Evolutionary conservation across 2,797 vertebrate genomes (phyloP).

Genomic region (Hippoglossus hippoglossus): DNA sequence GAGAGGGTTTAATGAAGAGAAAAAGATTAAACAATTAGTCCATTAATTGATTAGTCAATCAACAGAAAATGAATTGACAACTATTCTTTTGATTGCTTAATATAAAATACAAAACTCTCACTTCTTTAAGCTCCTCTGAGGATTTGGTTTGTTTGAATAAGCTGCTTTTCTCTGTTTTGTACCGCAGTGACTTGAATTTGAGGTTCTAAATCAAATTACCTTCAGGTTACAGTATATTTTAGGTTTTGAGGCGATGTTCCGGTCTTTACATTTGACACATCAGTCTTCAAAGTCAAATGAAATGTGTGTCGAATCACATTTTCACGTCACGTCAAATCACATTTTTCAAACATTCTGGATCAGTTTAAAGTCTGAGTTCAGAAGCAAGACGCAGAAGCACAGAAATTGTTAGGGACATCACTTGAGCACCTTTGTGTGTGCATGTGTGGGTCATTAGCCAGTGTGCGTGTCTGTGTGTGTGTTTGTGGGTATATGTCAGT

Average conservation of each 20-base stretch:
- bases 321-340: background rate
- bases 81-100: background rate
- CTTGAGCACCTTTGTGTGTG: constrained; percentile 17
- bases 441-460: constrained; percentile 32
- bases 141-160: background rate
- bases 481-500: constrained; percentile 45
- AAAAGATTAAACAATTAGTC: background rate
- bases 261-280: background rate
- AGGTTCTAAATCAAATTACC: background rate
- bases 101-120: background rate
- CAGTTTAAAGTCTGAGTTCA: background rate
- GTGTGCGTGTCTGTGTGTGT: constrained; percentile 7
- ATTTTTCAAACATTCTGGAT: background rate
- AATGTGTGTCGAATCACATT: background rate
- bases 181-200: too few relatives aligned
- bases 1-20: background rate
- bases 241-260: background rate
- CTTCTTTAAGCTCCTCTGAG: background rate
- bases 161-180: background rate
- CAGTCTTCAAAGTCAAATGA: background rate
- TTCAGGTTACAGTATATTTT: constrained; percentile 1
- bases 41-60: background rate
- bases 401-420: constrained; percentile 16
- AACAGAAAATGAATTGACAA: background rate
- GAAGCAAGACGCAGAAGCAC: background rate